These are phyloP conservation scores for Penaeus indicus DNA, from an alignment of 1,140 invertebrate genomes.

Conservation along the genomic window DNA sequence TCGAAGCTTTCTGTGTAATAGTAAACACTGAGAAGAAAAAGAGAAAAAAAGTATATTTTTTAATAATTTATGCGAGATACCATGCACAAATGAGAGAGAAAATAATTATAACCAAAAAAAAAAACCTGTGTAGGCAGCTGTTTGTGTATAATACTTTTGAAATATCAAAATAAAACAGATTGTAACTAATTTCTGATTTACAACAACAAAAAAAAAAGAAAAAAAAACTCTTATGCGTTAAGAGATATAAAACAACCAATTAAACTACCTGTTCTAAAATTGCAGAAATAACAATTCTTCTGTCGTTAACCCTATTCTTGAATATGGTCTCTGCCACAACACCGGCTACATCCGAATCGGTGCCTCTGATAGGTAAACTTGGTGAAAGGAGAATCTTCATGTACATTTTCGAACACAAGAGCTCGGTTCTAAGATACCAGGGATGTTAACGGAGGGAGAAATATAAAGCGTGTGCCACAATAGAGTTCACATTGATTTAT, in stretches of 20 bases:
- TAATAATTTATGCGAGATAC: not conserved
- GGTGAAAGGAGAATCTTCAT: constrained; percentile 40
- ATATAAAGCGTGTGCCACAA: not conserved
- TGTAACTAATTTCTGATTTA: constrained; percentile 50
- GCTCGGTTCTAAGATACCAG: constrained; percentile 47
- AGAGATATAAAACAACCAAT: constrained; percentile 57
- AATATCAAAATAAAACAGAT: constrained; percentile 40
- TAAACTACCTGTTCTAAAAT: constrained; percentile 68
- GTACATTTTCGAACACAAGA: constrained; percentile 58
- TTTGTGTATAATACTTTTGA: constrained; percentile 44
- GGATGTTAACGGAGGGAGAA: constrained; percentile 61
- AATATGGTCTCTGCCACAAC: constrained; percentile 87
- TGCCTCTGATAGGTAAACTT: constrained; percentile 83
- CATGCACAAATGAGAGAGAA: constrained; percentile 25
- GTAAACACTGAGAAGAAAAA: not conserved
- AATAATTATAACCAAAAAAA: not conserved
- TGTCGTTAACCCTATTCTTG: constrained; percentile 90
- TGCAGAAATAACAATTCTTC: constrained; percentile 87
- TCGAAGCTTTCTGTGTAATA: constrained; percentile 8
- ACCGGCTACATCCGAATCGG: constrained; percentile 86
- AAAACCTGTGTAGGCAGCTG: constrained; percentile 41
- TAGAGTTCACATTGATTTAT: not conserved
- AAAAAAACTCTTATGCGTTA: constrained; percentile 19
- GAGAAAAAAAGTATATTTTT: constrained; percentile 6
- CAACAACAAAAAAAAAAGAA: too few species aligned